Conservation (phyloP, 2,888 invertebrate genomes). For the Dasypogon diadema region DNA sequence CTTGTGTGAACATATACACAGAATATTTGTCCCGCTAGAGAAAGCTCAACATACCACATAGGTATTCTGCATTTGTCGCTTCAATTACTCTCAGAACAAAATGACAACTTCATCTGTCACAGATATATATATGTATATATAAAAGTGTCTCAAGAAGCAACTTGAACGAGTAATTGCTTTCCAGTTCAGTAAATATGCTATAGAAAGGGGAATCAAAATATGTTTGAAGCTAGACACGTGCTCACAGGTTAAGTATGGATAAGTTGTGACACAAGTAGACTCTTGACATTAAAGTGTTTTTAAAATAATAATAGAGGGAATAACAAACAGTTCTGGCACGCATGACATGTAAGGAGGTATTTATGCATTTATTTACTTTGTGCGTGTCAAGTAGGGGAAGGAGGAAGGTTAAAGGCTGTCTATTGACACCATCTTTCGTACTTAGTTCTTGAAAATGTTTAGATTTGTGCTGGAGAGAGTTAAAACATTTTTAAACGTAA, state of each 20-base stretch:
- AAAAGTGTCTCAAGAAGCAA: conserved; percentile 36
- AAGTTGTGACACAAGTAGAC: conserved; percentile 16
- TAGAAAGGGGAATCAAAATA: conserved; percentile 27
- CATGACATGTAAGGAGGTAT: too few species aligned
- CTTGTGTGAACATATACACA: conserved; percentile 22
- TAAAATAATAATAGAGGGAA: conserved; percentile 3
- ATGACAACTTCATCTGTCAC: conserved; percentile 22
- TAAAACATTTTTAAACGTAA: too few species aligned
- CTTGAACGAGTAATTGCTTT: conserved; percentile 37
- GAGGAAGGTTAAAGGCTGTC: too few species aligned
- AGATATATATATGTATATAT: not conserved
- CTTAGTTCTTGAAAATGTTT: too few species aligned
- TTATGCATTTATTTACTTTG: too few species aligned
- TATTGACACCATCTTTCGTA: too few species aligned
- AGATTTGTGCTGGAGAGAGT: too few species aligned
- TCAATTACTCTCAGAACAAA: conserved; percentile 38
- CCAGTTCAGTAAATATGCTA: conserved; percentile 28
- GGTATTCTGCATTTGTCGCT: conserved; percentile 24
- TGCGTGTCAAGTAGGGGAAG: too few species aligned
- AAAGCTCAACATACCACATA: conserved; percentile 11
- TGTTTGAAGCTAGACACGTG: not conserved
- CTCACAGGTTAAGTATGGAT: not conserved
- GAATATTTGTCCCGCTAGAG: not conserved
- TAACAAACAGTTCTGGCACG: too few species aligned
- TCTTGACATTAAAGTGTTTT: not conserved